phyloP scores from a whole-genome alignment of 1,140 invertebrate species.

The Zaprionus camerounensis region DNA sequence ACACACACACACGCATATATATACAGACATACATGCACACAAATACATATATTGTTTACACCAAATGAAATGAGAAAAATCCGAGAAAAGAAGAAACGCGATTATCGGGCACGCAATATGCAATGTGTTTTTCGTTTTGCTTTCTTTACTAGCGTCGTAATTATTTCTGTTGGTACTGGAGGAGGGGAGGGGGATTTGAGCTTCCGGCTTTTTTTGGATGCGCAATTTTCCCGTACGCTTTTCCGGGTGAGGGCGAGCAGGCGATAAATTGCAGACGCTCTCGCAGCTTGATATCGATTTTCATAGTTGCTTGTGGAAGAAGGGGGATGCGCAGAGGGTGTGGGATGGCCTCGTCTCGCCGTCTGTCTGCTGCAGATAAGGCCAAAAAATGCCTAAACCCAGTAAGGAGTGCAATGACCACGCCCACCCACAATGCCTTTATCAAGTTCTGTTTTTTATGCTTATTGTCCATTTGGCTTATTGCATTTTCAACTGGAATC shows the following conservation, averaged over 20 bases:
- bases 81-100: slow-evolving; percentile 5
- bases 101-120: slow-evolving; percentile 65
- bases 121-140: slow-evolving; percentile 18
- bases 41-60: slow-evolving; percentile 3
- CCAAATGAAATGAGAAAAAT: slow-evolving; percentile 8
- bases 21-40: background rate
- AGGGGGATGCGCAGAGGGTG: background rate
- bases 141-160: slow-evolving; percentile 42
- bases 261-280: slow-evolving; percentile 47
- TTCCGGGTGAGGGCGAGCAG: slow-evolving; percentile 27
- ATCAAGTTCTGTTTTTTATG: slow-evolving; percentile 1
- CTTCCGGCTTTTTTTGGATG: slow-evolving; percentile 60
- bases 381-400: slow-evolving; percentile 38
- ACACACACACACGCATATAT: background rate
- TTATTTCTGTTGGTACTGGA: slow-evolving; percentile 51
- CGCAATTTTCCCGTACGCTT: slow-evolving; percentile 62
- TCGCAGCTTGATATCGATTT: slow-evolving; percentile 42
- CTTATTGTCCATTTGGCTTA: slow-evolving; percentile 38
- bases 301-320: slow-evolving; percentile 14
- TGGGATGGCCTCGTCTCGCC: background rate
- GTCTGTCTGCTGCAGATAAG: slow-evolving; percentile 54
- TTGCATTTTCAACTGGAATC: slow-evolving; percentile 39
- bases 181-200: slow-evolving; percentile 27
- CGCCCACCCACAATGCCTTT: slow-evolving; percentile 15
- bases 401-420: slow-evolving; percentile 46